Evolutionary conservation across 2,113 vertebrate genomes (phyloP).

Genomic region (Cyrtonyx montezumae): DNA sequence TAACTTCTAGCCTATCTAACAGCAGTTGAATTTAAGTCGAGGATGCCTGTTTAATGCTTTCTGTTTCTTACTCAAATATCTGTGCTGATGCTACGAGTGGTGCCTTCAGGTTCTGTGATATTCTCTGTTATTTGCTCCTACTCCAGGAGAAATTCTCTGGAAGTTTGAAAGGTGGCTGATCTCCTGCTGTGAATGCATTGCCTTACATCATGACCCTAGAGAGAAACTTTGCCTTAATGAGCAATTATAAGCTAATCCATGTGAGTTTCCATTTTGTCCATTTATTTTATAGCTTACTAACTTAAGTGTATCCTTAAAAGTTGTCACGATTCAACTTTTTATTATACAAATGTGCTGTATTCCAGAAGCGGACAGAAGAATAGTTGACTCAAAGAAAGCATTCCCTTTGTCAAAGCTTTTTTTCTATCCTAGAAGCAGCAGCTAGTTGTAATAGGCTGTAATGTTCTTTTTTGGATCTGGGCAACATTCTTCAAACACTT

Average conservation of each 20-base stretch:
- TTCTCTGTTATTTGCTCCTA: background rate
- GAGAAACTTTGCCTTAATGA: background rate
- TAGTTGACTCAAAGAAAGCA: background rate
- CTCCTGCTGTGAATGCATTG: background rate
- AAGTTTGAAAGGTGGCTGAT: background rate
- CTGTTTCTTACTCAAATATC: background rate
- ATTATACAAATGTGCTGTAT: background rate
- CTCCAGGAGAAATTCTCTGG: background rate
- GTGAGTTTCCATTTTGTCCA: background rate
- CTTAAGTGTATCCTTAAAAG: background rate
- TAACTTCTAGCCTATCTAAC: background rate
- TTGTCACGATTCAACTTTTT: background rate
- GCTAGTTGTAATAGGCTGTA: background rate
- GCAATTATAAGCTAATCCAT: background rate
- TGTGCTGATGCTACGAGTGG: background rate
- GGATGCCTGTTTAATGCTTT: background rate
- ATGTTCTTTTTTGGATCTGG: background rate
- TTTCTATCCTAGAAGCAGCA: background rate
- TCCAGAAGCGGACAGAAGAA: background rate
- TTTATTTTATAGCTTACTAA: background rate
- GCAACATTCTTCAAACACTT: conserved; percentile 20
- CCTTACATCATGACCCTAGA: background rate
- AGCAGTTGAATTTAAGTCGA: background rate
- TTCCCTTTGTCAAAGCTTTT: background rate
- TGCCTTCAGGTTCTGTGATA: background rate